Conservation (phyloP, 2,797 vertebrate genomes). For the Gymnothorax javanicus region DNA sequence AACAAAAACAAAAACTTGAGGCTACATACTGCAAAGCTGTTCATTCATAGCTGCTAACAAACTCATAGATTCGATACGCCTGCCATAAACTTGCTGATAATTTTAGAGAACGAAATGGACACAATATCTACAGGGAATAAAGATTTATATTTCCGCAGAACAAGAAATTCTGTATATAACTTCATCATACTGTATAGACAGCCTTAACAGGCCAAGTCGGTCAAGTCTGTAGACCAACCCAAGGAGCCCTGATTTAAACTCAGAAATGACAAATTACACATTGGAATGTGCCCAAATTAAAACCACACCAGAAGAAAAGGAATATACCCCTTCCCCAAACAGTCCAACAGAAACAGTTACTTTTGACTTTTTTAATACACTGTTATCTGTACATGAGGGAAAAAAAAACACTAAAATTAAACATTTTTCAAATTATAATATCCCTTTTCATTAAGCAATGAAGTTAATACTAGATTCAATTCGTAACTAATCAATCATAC, state of each 20-base stretch:
- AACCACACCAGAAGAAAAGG: conserved; percentile 60
- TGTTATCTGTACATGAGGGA: conserved; percentile 91
- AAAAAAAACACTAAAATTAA: conserved; percentile 88
- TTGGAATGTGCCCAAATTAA: conserved; percentile 80
- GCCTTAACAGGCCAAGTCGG: conserved; percentile 69
- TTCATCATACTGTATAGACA: conserved; percentile 37
- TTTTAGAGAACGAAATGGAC: conserved; percentile 90
- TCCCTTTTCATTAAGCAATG: conserved; percentile 99
- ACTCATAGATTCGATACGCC: not conserved
- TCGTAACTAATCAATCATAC: conserved; percentile 78
- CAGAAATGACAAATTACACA: conserved; percentile 74
- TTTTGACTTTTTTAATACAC: conserved; percentile 92
- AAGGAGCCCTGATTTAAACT: conserved; percentile 71
- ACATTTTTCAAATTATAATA: conserved; percentile 91
- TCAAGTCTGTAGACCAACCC: conserved; percentile 56
- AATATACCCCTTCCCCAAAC: conserved; percentile 59
- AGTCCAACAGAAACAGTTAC: conserved; percentile 69
- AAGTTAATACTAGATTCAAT: conserved; percentile 96
- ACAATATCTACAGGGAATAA: conserved; percentile 82
- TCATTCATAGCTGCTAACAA: not conserved
- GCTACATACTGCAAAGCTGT: not conserved
- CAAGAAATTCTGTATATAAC: conserved; percentile 61
- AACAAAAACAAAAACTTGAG: not conserved
- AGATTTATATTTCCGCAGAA: conserved; percentile 73
- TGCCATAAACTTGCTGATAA: conserved; percentile 73